phyloP scores from a whole-genome alignment of 2,113 vertebrate genomes.

The Crocuta crocuta region DNA sequence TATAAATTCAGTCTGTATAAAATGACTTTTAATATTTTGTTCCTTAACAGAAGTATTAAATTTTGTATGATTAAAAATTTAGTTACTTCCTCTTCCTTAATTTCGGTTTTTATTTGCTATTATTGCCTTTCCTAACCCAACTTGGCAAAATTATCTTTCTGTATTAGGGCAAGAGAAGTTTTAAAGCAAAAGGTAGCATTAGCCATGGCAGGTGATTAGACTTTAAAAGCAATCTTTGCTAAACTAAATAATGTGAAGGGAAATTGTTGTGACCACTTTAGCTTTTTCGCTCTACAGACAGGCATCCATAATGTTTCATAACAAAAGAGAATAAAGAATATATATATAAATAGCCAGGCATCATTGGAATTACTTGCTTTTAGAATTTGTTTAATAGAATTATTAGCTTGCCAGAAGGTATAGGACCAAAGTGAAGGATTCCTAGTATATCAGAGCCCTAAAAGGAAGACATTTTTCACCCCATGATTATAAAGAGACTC shows the following conservation, averaged over 20 bases:
- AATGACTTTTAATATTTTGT: conserved; percentile 90
- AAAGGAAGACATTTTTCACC: neutral
- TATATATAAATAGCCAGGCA: neutral
- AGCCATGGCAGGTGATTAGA: conserved; percentile 54
- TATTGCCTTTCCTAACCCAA: conserved; percentile 77
- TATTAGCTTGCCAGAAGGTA: neutral
- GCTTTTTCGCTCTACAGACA: neutral
- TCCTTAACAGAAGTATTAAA: conserved; percentile 88
- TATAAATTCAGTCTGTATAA: conserved; percentile 87
- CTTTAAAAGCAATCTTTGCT: conserved; percentile 76
- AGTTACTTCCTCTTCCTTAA: conserved; percentile 86
- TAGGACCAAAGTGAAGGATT: neutral
- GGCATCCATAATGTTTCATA: neutral
- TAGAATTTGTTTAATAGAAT: conserved; percentile 37
- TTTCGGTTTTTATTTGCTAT: conserved; percentile 86
- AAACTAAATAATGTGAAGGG: conserved; percentile 75
- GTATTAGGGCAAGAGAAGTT: conserved; percentile 43
- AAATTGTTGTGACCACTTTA: conserved; percentile 60
- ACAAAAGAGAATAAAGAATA: conserved; percentile 10
- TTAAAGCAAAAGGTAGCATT: conserved; percentile 24
- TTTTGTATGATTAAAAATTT: conserved; percentile 89
- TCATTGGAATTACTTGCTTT: conserved; percentile 9
- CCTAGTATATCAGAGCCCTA: neutral
- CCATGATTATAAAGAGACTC: neutral
- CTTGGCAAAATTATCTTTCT: conserved; percentile 69